Evolutionary conservation across 1,140 invertebrate species (phyloP).

Genomic region (Leptinotarsa lineolata): DNA sequence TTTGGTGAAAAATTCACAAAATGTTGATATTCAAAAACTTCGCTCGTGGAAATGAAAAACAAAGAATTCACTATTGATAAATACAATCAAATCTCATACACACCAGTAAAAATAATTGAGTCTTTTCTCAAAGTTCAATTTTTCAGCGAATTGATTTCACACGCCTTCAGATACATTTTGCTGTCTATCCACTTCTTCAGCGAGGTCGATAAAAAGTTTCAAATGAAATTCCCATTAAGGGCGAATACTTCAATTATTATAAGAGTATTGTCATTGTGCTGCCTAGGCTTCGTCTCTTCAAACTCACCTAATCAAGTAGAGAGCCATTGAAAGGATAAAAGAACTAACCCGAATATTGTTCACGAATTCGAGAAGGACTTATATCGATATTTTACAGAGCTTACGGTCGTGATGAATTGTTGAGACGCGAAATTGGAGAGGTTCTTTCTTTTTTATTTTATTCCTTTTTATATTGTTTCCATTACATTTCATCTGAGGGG

Average conservation of each 20-base stretch:
- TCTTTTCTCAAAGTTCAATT: too few species aligned
- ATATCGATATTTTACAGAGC: neutral
- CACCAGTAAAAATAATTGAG: too few species aligned
- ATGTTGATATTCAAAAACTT: too few species aligned
- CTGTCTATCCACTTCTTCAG: neutral
- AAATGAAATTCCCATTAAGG: too few species aligned
- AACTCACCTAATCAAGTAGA: neutral
- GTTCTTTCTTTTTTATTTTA: neutral
- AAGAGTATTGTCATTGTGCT: too few species aligned
- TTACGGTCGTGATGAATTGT: neutral
- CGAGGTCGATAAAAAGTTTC: neutral
- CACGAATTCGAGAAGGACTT: neutral
- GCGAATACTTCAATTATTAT: too few species aligned
- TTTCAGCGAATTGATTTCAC: neutral
- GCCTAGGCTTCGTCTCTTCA: too few species aligned
- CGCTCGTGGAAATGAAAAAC: too few species aligned
- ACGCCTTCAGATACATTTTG: neutral
- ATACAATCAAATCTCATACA: too few species aligned
- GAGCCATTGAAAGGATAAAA: neutral
- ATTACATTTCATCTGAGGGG: neutral
- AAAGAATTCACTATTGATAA: too few species aligned
- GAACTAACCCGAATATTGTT: neutral
- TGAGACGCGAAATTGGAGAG: slow-evolving; percentile 7
- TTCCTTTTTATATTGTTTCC: neutral
- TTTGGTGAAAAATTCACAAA: too few species aligned